Evolutionary conservation across 2,797 vertebrate species (phyloP), one percentile per base, ranked within the genome.

Genomic region (Nothura maculosa): DNA sequence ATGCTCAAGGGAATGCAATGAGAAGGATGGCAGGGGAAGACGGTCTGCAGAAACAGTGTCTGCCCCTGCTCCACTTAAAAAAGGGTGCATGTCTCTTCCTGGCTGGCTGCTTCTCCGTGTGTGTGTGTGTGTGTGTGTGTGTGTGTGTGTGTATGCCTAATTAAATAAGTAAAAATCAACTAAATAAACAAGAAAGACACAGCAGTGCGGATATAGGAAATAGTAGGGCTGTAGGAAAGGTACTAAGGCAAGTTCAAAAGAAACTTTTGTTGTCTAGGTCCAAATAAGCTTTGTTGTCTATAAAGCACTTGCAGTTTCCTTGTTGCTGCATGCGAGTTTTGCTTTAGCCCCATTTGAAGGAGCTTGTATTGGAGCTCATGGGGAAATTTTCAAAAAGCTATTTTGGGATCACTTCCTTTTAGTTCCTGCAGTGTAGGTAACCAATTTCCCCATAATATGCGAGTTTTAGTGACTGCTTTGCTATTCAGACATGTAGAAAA

Each of bases 211-310:
- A 21, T 48, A 10, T 0, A 2, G 38, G n/a, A 85, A 63, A 75
- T 48, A 27, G 36, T 16, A 40, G 25, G n/a, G 38, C 3, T 43
- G 4, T 43, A 78, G 12, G 25, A 4, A 85, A 69, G n/a, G 4
- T 66, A 15, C 30, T 60, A 69, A 64, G 4, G 24, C 19, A 64
- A 22, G 28, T 69, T 87, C 73, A 3, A 25, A 36, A 7, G 34
- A 74, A 52, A 60, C 2, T 10, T 38, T 24, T 8, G 16, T 87
- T 55, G 18, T 73, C 4, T 13, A 40, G 4, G 24, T 89, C 55
- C 57, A 20, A 15, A n/a, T 32, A 62, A 66, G 25, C 27, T 58
- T 30, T 8, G 1, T 40, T 2, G 4, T 57, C 43, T 0, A 0
- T 18, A 63, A 80, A 66, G 5, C 10, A 54, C 7, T 0, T 36